Evolutionary conservation across 2,113 vertebrate species (phyloP), one percentile per base, ranked within the genome.

Genomic region (Salvelinus sp.): DNA sequence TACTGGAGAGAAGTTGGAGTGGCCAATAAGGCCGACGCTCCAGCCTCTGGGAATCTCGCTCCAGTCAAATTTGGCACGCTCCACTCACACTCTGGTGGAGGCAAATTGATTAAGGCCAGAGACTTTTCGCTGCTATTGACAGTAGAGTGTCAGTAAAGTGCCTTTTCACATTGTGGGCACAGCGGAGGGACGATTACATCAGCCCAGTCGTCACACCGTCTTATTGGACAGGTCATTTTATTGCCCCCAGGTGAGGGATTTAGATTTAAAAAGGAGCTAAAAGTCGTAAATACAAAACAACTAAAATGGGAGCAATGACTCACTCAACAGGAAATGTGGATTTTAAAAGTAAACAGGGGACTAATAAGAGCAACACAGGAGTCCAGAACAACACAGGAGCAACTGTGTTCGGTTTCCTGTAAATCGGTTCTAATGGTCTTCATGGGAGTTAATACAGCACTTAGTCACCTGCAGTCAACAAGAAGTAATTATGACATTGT

Each of bases 121-220:
- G 64, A 76, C n/a, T 2, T 62, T 30, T 74, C 33, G 18, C n/a
- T 67, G 28, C 25, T 48, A 23, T 22, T 68, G 76, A 73, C 83
- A 74, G 67, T 73, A 67, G 73, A 80, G 78, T 23, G 14, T 68
- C 69, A 48, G 65, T 72, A 73, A 86, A 83, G 79, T 73, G 82
- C 27, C 27, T 73, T 77, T 83, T 76, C 76, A 79, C 68, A 62
- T n/a, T 57, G 63, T 6, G 38, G 64, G 65, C 25, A 76, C 69
- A 2, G 64, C 16, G 71, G 70, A 71, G 69, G 73, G 82, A 76
- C 72, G 71, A 84, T 84, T 76, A 38, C 74, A 79, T 81, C 72
- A 78, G 23, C 3, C 10, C 5, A 25, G 18, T 79, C 73, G 28
- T 50, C 69, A 44, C 10, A 27, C 28, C 28, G 63, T 73, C 71